Evolutionary conservation across 2,113 vertebrate genomes (phyloP).

Genomic region (Pterocles burchelli): DNA sequence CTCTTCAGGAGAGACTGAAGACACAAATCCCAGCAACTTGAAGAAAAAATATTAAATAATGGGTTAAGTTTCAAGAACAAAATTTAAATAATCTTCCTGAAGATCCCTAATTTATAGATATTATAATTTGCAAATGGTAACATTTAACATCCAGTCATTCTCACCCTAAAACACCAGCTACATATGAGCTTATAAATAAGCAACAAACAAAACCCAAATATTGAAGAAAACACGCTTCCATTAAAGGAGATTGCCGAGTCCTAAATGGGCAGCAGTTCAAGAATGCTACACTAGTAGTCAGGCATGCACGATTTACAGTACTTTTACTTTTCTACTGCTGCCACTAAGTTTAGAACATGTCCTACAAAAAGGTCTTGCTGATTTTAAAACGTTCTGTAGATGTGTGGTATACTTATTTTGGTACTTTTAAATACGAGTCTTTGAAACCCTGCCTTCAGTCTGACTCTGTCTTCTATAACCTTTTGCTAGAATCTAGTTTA

Average conservation of each 20-base stretch:
- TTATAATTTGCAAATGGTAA: background rate
- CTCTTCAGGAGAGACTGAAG: background rate
- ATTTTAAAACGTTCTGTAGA: background rate
- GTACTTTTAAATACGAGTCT: background rate
- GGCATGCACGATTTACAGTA: constrained; percentile 66
- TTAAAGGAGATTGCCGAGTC: constrained; percentile 75
- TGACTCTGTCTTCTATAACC: background rate
- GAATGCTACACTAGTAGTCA: constrained; percentile 71
- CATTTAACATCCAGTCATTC: background rate
- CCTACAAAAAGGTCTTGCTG: constrained; percentile 12
- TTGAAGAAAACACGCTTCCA: constrained; percentile 71
- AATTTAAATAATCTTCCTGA: background rate
- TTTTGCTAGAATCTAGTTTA: background rate
- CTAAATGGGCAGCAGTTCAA: constrained; percentile 73
- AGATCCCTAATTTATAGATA: background rate
- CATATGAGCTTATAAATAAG: constrained; percentile 47
- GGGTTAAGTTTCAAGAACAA: background rate
- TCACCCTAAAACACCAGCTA: background rate
- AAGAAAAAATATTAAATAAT: background rate
- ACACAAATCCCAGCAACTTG: background rate
- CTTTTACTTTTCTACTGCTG: constrained; percentile 65
- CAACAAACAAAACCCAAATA: constrained; percentile 67
- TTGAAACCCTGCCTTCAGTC: background rate
- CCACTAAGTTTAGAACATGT: constrained; percentile 63
- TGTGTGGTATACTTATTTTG: background rate